Base-by-base conservation (phyloP, 2,888 invertebrate species). In the Drosophila koepferae region DNA sequence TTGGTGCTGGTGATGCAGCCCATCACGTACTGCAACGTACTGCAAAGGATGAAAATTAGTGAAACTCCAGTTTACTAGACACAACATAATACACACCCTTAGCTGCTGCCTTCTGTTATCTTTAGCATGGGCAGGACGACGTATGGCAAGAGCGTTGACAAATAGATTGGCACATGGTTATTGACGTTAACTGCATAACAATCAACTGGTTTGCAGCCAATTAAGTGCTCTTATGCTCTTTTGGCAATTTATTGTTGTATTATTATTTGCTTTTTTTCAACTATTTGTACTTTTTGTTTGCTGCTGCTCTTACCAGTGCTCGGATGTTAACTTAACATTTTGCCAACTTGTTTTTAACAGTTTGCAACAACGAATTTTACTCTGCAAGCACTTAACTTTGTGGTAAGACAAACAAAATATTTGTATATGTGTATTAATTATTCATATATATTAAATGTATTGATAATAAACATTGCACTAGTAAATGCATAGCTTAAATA, bases 1-100 rank as follows among this genome's bases (percentile, higher is more conserved):
- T 85, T 92, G 61, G 83, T 91, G 74, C 91, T 92, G 41, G 86
- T 92, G 48, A 92, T 92, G 69, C 92, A 92, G 69, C 92, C 92
- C 92, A 92, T 92, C 51, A 36, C 71, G 59, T 20, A 43, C 77
- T 81, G 44, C 34, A 56, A 48, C n/a, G 28, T 28, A 28, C 28
- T 44, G 34, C 23, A 55, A 14, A 20, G 14, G 12, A 31, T 23
- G 12, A 4, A 14, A 23, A n/a, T 41, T 9, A 41, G 40, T 8
- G 1, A 12, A 16, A 36, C 18, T 34, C 10, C 10, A 23, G 3
- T 2, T 2, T 18, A n/a, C 8, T 7, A 36, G 9, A 28, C 34
- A 56, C 10, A 18, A 28, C 34, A 56, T 7, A 18, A n/a, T 28
- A 36, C 62, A 46, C 31, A 62, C 54, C 18, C 55, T 49, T 55